phyloP scores from a whole-genome alignment of 1,140 invertebrate genomes.

The Cotesia glomerata region DNA sequence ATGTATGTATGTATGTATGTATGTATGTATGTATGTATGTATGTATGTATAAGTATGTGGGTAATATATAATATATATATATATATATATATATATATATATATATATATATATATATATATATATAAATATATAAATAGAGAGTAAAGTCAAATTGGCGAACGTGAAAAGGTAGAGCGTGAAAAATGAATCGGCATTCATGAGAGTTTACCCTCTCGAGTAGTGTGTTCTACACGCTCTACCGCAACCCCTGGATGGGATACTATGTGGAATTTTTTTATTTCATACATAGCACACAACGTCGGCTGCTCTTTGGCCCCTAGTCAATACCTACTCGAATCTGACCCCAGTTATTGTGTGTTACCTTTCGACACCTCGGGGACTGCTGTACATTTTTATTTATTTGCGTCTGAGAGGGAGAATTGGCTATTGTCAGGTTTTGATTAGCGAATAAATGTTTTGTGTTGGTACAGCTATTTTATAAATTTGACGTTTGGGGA shows the following conservation, averaged over 20 bases:
- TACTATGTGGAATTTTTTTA: neutral
- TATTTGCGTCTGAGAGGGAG: neutral
- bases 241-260: slow-evolving; percentile 3
- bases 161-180: slow-evolving; percentile 9
- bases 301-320: neutral
- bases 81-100: neutral
- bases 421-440: slow-evolving; percentile 46
- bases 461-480: too few relatives aligned
- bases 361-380: slow-evolving; percentile 49
- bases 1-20: slow-evolving; percentile 8
- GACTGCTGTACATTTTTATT: slow-evolving; percentile 32
- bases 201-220: slow-evolving; percentile 11
- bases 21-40: slow-evolving; percentile 3
- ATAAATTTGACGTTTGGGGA: too few relatives aligned
- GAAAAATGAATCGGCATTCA: slow-evolving; percentile 17
- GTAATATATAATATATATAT: neutral
- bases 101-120: neutral
- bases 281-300: neutral
- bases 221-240: slow-evolving; percentile 3
- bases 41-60: neutral
- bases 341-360: slow-evolving; percentile 51
- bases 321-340: slow-evolving; percentile 40
- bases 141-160: neutral
- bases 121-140: neutral
- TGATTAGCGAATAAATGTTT: slow-evolving; percentile 37